Evolutionary conservation across 2,888 invertebrate species (phyloP), one percentile per base, ranked within the genome.

Genomic region (Philhelius pedissequus): DNA sequence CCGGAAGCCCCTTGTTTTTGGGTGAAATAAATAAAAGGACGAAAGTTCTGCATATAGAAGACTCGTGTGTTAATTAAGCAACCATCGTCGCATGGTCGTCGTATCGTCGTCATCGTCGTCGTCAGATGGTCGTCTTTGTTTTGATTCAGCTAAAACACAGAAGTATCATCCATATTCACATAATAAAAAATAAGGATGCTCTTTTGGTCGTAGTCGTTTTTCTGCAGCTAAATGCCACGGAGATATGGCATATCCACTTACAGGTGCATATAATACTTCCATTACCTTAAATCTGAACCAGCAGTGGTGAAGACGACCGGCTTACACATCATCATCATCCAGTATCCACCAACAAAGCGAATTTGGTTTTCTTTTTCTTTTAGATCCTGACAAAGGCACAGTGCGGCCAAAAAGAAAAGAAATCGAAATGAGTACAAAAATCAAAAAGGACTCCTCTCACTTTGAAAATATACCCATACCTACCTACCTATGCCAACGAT

Each of bases 31-130:
- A 78, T 32, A 64, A 48, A 69, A 62, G 64, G 75, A 68, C 58
- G 20, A 62, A 54, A 38, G 45, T 54, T 40, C 20, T 38, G 38
- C 73, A 68, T 60, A 60, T 50, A 82, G 30, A 60, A 66, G 32
- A 32, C 50, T 60, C 75, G 84, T 84, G 84, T 80, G 84, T 84
- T 84, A 84, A 84, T 84, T 84, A 84, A 80, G 84, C 84, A 84
- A 68, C 75, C 76, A 60, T 75, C 0, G 48, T n/a, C n/a, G n/a
- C n/a, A n/a, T n/a, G n/a, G n/a, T n/a, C n/a, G n/a, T n/a, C 7
- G 6, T 38, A 43, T 43, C 70, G 64, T 75, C 52, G 13, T 71
- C 52, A 9, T 54, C 18, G 30, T n/a, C 9, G 9, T 20, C 3
- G 32, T 20, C 18, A 43, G 56, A 54, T 75, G 80, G 80, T 68